phyloP scores from a whole-genome alignment of 2,113 vertebrate species.

The Psophia crepitans region DNA sequence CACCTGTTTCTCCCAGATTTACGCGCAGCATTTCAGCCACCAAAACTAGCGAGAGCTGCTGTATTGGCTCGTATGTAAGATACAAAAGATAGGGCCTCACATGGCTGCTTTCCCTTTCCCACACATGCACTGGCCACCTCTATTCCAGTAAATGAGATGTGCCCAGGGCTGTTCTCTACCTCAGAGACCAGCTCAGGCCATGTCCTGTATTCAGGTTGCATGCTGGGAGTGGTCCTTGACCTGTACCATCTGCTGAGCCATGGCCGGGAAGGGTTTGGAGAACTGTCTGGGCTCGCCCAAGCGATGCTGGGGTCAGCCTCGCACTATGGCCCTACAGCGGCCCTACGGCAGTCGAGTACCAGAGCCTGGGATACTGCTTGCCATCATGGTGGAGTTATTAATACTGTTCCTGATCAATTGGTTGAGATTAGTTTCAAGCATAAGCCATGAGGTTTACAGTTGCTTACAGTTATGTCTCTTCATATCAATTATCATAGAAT shows the following conservation, averaged over 20 bases:
- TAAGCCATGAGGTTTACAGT: neutral
- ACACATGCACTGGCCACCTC: neutral
- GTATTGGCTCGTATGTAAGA: neutral
- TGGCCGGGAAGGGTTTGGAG: neutral
- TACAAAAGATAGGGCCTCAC: neutral
- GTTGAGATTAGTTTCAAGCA: neutral
- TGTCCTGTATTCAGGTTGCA: neutral
- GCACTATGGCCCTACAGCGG: fast-evolving
- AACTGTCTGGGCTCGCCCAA: neutral
- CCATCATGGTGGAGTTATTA: neutral
- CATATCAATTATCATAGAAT: neutral
- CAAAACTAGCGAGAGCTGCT: neutral
- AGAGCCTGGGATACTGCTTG: fast-evolving
- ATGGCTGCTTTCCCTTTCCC: neutral
- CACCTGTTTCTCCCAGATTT: slow-evolving; percentile 14
- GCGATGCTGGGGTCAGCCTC: neutral
- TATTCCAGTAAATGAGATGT: neutral
- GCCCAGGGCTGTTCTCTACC: neutral
- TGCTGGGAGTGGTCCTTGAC: neutral
- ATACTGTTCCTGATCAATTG: neutral
- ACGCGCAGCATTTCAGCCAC: neutral
- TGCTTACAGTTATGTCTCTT: neutral
- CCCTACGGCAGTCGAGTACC: fast-evolving
- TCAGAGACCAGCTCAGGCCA: neutral
- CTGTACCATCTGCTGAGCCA: neutral